phyloP scores from a whole-genome alignment of 2,113 vertebrate genomes.

The Ivindomyrus marchei region DNA sequence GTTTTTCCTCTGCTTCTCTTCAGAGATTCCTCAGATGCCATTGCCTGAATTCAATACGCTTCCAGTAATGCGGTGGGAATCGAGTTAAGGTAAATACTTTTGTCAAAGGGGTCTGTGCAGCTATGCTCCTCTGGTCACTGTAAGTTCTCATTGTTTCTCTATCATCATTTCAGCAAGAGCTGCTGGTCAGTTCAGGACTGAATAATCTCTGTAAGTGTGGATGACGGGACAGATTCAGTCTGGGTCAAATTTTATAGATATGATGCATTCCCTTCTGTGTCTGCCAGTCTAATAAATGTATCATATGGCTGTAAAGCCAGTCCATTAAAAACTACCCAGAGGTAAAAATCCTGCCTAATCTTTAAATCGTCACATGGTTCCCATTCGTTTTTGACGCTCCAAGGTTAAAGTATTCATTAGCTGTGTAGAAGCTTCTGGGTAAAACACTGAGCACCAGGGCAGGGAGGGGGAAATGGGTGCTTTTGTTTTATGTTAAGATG shows the following conservation, averaged over 20 bases:
- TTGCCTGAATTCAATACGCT: background rate
- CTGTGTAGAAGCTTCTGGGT: background rate
- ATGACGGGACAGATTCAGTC: background rate
- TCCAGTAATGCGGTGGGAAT: background rate
- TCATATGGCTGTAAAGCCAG: conserved; percentile 32
- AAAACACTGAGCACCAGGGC: background rate
- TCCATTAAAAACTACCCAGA: conserved; percentile 28
- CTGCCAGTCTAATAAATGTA: conserved; percentile 31
- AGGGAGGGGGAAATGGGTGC: background rate
- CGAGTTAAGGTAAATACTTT: background rate
- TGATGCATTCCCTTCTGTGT: conserved; percentile 15
- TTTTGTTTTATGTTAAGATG: background rate
- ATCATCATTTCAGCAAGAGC: background rate
- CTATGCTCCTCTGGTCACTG: background rate
- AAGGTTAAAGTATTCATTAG: conserved; percentile 33
- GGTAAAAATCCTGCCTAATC: conserved; percentile 30
- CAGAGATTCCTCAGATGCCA: background rate
- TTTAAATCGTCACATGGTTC: conserved; percentile 35
- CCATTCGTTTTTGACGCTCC: conserved; percentile 18
- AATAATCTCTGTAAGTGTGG: background rate
- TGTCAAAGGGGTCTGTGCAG: background rate
- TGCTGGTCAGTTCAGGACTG: background rate
- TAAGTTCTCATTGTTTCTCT: background rate
- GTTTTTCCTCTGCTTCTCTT: background rate
- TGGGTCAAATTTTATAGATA: conserved; percentile 22